Conservation (phyloP, 2,797 vertebrate genomes). For the Tenualosa ilisha region DNA sequence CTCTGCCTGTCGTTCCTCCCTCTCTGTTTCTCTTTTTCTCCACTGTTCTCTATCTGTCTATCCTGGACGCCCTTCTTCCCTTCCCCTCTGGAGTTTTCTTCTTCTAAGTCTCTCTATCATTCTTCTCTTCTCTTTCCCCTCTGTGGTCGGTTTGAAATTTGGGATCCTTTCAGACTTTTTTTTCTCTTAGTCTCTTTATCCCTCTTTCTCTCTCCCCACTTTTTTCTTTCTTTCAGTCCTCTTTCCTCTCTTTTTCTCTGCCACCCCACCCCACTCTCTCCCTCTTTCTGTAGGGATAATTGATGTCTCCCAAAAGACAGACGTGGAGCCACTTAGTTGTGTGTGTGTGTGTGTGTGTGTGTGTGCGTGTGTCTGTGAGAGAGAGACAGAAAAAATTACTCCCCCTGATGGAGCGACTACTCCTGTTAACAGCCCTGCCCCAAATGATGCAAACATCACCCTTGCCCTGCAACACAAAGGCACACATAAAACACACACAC, state of each 20-base stretch:
- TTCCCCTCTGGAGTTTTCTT: slow-evolving; percentile 24
- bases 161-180: not conserved
- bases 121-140: not conserved
- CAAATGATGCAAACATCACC: slow-evolving; percentile 25
- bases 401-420: slow-evolving; percentile 4
- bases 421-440: slow-evolving; percentile 16
- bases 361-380: too few species aligned
- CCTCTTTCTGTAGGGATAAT: slow-evolving; percentile 11
- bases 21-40: not conserved
- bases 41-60: slow-evolving; percentile 23
- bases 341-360: not conserved
- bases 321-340: slow-evolving; percentile 15
- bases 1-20: too few species aligned
- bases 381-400: not conserved
- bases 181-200: not conserved
- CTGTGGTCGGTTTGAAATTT: not conserved
- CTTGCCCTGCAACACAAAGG: not conserved
- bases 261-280: not conserved
- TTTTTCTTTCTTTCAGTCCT: not conserved
- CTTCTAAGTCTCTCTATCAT: not conserved
- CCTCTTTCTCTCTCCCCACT: not conserved
- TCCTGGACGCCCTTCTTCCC: slow-evolving; percentile 38
- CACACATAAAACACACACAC: not conserved
- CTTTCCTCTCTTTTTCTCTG: not conserved
- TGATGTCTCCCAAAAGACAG: slow-evolving; percentile 12